These are phyloP conservation scores for Acanthopleura granulata DNA, from an alignment of 2,888 invertebrate species.

Conservation along the genomic window DNA sequence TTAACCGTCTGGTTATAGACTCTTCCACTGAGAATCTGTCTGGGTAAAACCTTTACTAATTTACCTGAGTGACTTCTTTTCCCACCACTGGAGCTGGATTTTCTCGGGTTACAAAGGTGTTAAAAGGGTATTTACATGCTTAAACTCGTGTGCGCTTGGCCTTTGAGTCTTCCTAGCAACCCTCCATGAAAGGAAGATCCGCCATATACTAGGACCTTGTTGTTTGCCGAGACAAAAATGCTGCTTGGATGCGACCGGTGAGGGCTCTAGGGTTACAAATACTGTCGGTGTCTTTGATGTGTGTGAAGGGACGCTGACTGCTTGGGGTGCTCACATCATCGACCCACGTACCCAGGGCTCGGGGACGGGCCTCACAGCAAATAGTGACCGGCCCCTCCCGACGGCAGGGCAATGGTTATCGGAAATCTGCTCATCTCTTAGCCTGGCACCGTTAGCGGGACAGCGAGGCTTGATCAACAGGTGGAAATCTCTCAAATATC, in stretches of 20 bases:
- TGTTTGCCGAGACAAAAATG: background rate
- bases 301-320: background rate
- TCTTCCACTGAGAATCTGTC: too few relatives aligned
- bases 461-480: too few relatives aligned
- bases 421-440: too few relatives aligned
- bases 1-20: too few relatives aligned
- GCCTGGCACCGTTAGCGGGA: too few relatives aligned
- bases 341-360: background rate
- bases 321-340: too few relatives aligned
- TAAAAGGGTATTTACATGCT: background rate
- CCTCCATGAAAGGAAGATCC: background rate
- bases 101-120: background rate
- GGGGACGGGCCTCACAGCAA: slow-evolving; percentile 3
- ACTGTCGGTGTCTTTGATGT: slow-evolving; percentile 7
- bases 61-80: too few relatives aligned
- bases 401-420: background rate
- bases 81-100: too few relatives aligned
- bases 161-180: background rate
- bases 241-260: background rate
- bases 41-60: too few relatives aligned
- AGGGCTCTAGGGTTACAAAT: background rate
- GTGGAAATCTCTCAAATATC: too few relatives aligned
- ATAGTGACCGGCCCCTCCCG: background rate
- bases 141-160: background rate
- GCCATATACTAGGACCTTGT: background rate